A percentile compares a stretch with the other conserved stretches of the same genome.
Evolutionary conservation across 2,113 vertebrate genomes (phyloP).

Genomic region (Pteruthius melanotis): DNA sequence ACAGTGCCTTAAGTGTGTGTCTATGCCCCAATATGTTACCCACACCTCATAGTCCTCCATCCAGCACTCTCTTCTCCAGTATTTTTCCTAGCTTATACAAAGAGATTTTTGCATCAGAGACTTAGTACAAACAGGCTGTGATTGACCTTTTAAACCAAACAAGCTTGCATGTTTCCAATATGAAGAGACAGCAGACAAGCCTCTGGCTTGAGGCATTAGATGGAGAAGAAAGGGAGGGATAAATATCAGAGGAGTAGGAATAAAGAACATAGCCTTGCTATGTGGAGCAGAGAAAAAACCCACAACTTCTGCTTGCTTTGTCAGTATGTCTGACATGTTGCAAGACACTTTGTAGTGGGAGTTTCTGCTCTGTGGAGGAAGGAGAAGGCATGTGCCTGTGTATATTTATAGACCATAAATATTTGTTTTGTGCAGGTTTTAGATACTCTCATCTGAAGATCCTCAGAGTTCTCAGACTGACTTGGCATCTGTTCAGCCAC

Average conservation of each 20-base stretch:
- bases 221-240: slow-evolving; percentile 49
- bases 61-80: neutral
- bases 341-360: slow-evolving; percentile 23
- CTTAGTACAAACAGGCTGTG: slow-evolving; percentile 48
- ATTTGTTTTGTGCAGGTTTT: slow-evolving; percentile 28
- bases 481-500: neutral
- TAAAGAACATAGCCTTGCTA: slow-evolving; percentile 36
- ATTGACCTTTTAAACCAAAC: slow-evolving; percentile 74
- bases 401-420: slow-evolving; percentile 41
- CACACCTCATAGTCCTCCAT: neutral
- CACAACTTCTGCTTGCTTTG: neutral
- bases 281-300: neutral
- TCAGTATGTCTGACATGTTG: slow-evolving; percentile 22
- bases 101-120: slow-evolving; percentile 43
- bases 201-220: slow-evolving; percentile 59
- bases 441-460: neutral
- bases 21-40: neutral
- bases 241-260: slow-evolving; percentile 26
- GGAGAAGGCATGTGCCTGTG: neutral
- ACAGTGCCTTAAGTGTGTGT: neutral
- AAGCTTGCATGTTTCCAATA: slow-evolving; percentile 49
- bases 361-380: slow-evolving; percentile 10
- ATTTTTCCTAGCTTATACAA: slow-evolving; percentile 17
- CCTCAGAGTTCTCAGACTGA: neutral
- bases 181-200: slow-evolving; percentile 62